These are phyloP conservation scores for Pempheris klunzingeri DNA, from an alignment of 2,797 vertebrate genomes.

Conservation along the genomic window DNA sequence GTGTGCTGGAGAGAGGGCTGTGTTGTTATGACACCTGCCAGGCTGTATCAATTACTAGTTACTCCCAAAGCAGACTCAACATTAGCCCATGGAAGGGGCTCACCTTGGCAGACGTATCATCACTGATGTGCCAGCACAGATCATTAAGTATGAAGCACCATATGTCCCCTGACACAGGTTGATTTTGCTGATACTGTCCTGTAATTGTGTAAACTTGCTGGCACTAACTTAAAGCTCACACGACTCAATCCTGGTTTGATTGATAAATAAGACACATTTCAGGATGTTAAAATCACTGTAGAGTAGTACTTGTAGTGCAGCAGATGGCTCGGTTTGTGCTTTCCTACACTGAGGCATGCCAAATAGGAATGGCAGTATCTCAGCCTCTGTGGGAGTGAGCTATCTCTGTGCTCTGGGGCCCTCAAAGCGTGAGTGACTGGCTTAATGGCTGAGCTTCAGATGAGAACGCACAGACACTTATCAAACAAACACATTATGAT, in stretches of 20 bases:
- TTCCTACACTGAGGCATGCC: conserved; percentile 29
- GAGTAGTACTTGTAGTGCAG: conserved; percentile 7
- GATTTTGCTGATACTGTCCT: conserved; percentile 20
- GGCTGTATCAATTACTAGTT: conserved; percentile 63
- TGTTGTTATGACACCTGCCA: conserved; percentile 79
- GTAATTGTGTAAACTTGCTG: conserved; percentile 22
- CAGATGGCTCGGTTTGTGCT: conserved; percentile 45
- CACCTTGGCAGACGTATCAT: conserved; percentile 42
- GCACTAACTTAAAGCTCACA: conserved; percentile 9
- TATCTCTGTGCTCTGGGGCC: conserved; percentile 51
- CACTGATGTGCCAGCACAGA: conserved; percentile 12
- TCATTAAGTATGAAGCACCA: conserved; percentile 6
- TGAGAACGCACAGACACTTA: conserved; percentile 42
- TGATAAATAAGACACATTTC: conserved; percentile 26
- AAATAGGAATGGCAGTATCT: conserved; percentile 58
- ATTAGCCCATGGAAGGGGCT: conserved; percentile 24
- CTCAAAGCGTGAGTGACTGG: conserved; percentile 67
- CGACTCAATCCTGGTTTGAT: conserved; percentile 13
- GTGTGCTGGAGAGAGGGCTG: conserved; percentile 33
- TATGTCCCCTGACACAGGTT: conserved; percentile 8
- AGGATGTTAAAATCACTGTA: conserved; percentile 7
- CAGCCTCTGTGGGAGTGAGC: conserved; percentile 56
- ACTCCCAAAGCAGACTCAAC: conserved; percentile 48
- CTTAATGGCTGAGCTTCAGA: conserved; percentile 52
- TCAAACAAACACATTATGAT: conserved; percentile 62